Evolutionary conservation across 2,797 vertebrate genomes (phyloP).

Genomic region (Lutjanus campechanus): DNA sequence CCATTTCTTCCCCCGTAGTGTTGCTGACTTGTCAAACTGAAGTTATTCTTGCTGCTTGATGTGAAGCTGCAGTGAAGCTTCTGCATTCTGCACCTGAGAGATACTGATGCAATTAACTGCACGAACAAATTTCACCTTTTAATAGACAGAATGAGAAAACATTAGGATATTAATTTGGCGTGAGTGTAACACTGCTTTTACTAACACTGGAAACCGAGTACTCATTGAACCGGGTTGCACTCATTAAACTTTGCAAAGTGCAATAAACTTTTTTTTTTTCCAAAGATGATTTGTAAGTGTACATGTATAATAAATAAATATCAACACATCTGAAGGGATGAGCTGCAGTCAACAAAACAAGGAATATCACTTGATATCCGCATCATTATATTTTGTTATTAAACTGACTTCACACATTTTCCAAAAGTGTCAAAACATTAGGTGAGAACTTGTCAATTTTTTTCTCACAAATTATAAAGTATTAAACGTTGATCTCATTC

Average conservation of each 20-base stretch:
- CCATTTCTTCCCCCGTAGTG: slow-evolving; percentile 6
- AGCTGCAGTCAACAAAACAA: slow-evolving; percentile 24
- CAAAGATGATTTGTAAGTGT: neutral
- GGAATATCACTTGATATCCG: slow-evolving; percentile 4
- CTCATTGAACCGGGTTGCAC: slow-evolving; percentile 2
- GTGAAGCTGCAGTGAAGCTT: slow-evolving; percentile 18
- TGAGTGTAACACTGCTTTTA: neutral
- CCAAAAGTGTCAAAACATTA: slow-evolving; percentile 26
- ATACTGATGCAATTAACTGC: slow-evolving; percentile 66
- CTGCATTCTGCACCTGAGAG: slow-evolving; percentile 57
- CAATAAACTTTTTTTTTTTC: slow-evolving; percentile 11
- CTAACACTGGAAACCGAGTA: slow-evolving; percentile 5
- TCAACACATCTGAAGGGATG: neutral
- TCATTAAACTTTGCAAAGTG: slow-evolving; percentile 34
- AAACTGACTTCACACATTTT: slow-evolving; percentile 36
- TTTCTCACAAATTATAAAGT: slow-evolving; percentile 35
- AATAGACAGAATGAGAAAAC: slow-evolving; percentile 39
- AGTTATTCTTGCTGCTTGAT: slow-evolving; percentile 36
- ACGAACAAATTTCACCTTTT: slow-evolving; percentile 55
- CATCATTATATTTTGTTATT: slow-evolving; percentile 34
- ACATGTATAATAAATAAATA: slow-evolving; percentile 23
- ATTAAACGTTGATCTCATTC: slow-evolving; percentile 35
- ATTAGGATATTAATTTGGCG: slow-evolving; percentile 35
- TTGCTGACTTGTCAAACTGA: slow-evolving; percentile 58
- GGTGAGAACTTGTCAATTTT: slow-evolving; percentile 32